Base-by-base conservation (phyloP, 2,797 vertebrate genomes). In the Leptodactylus fallax region DNA sequence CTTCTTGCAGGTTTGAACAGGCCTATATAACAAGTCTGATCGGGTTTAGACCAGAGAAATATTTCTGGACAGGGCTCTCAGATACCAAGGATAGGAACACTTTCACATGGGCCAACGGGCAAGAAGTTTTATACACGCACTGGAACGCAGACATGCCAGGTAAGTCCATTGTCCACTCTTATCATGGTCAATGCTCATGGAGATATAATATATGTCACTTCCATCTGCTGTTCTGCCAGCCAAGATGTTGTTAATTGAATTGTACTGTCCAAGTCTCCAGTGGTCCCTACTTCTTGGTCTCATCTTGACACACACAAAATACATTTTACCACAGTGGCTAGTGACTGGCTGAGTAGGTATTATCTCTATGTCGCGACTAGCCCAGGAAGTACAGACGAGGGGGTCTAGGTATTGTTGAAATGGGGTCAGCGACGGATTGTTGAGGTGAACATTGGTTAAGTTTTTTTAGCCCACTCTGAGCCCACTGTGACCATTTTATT, bases 91-190 rank as follows among this genome's bases (percentile, higher is more conserved):
- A 95, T 86, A 95, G 83, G 85, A 94, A 93, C 58, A 95, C 78
- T 0, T 99, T 98, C 90, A 94, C 91, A 47, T 98, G 97, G 97
- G 92, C 91, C 8, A 95, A 93, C 25, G 91, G 91, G 0, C 93
- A 95, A 90, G 86, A 87, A 1, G 95, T 98, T 85, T 92, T 87
- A 19, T 99, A 98, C 92, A 97, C 97, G 27, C 96, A 99, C 92
- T 99, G 99, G 94, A 98, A 99, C 82, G 91, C 94, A 0, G 95
- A 96, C 87, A 98, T 99, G 97, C 98, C 98, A 93, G 98, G 98
- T 99, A 91, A 47, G 83, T 36, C 8, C 71, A 21, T 49, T n/a
- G 17, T 49, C 45, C 47, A 45, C 25, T 65, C n/a, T 65, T 3
- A 63, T 16, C 10, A 47, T 45, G 69, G 27, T 19, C 23, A 67